phyloP scores from a whole-genome alignment of 1,140 invertebrate species.

The Zaprionus tsacasi region DNA sequence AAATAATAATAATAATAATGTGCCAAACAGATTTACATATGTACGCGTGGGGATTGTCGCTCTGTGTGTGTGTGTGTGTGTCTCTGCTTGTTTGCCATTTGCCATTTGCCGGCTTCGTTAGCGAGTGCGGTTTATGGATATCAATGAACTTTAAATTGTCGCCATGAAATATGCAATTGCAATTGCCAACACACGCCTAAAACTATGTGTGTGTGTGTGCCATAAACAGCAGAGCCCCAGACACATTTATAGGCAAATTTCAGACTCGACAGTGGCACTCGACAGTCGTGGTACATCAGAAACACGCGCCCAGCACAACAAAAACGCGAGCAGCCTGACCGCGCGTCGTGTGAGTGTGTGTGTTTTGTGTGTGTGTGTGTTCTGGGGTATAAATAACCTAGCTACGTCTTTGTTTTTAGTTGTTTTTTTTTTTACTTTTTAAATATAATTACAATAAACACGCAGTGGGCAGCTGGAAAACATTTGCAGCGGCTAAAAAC shows the following conservation, averaged over 20 bases:
- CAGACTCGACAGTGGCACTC: constrained; percentile 9
- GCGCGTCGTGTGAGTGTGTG: constrained; percentile 23
- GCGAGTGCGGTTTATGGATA: constrained; percentile 74
- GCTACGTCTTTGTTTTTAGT: constrained; percentile 8
- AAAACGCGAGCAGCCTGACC: constrained; percentile 45
- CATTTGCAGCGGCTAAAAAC: constrained; percentile 63
- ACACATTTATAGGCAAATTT: constrained; percentile 81
- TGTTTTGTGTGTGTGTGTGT: constrained; percentile 15
- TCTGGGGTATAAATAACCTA: constrained; percentile 63
- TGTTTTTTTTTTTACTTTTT: constrained; percentile 48
- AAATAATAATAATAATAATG: constrained; percentile 65
- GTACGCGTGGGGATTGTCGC: not conserved
- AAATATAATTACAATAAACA: constrained; percentile 77
- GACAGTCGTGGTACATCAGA: constrained; percentile 27
- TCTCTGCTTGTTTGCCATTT: not conserved
- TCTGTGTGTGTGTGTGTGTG: not conserved
- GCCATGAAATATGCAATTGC: constrained; percentile 75
- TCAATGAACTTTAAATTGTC: constrained; percentile 82
- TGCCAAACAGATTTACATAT: constrained; percentile 64
- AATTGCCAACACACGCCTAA: constrained; percentile 68
- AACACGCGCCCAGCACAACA: constrained; percentile 57
- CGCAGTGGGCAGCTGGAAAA: constrained; percentile 55
- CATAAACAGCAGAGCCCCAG: constrained; percentile 69
- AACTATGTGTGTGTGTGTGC: constrained; percentile 38
- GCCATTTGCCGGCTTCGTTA: constrained; percentile 36